A percentile compares a stretch with the other conserved stretches of the same genome.
These are phyloP conservation scores for Dasyurus viverrinus DNA, from an alignment of 2,113 vertebrate species.

Conservation along the genomic window DNA sequence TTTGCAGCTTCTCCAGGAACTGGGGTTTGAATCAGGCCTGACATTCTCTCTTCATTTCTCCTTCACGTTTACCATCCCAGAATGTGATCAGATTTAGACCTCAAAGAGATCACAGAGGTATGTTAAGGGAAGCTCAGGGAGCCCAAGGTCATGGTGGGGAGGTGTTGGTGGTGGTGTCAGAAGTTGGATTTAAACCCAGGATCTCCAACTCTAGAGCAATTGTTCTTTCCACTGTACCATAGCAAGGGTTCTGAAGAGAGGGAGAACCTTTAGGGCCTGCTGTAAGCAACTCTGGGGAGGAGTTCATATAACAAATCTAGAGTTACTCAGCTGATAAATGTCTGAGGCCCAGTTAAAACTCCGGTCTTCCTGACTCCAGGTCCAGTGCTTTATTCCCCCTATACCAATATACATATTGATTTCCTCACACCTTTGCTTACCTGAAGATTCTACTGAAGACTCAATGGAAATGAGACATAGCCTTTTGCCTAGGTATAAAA, in stretches of 20 bases:
- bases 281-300: too few species aligned
- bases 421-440: neutral
- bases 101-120: neutral
- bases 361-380: neutral
- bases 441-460: neutral
- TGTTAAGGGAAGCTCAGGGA: neutral
- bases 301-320: neutral
- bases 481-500: neutral
- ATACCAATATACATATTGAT: neutral
- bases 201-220: neutral
- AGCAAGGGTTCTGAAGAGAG: neutral
- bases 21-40: neutral
- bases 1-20: neutral
- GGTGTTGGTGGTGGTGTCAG: neutral
- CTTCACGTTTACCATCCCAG: neutral
- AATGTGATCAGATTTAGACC: neutral
- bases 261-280: neutral
- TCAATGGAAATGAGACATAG: neutral
- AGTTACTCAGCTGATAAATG: neutral
- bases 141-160: neutral
- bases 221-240: neutral
- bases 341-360: neutral
- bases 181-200: neutral
- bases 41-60: neutral
- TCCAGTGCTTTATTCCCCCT: neutral